Evolutionary conservation across 2,888 invertebrate genomes (phyloP).

Genomic region (Acleris cristana): DNA sequence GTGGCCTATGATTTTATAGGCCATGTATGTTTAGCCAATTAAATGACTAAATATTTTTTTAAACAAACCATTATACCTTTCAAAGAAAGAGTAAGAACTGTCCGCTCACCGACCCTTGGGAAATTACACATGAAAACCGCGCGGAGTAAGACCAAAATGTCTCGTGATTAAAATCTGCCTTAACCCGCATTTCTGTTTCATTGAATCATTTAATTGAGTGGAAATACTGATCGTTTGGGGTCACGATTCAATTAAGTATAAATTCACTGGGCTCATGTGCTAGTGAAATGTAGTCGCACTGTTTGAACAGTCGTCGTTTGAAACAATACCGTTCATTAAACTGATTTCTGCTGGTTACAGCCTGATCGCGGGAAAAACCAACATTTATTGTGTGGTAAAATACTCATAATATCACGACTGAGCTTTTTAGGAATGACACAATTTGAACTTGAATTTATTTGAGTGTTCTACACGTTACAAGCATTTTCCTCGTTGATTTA

Average conservation of each 20-base stretch:
- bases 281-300: constrained; percentile 43
- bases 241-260: constrained; percentile 57
- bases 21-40: no score
- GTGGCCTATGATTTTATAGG: no score
- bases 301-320: constrained; percentile 22
- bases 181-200: constrained; percentile 67
- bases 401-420: not conserved
- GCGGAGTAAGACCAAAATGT: constrained; percentile 56
- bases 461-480: no score
- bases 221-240: constrained; percentile 62
- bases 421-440: not conserved
- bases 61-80: not conserved
- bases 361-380: not conserved
- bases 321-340: constrained; percentile 25
- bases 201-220: constrained; percentile 72
- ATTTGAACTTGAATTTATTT: no score
- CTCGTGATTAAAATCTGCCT: constrained; percentile 73
- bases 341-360: constrained; percentile 2
- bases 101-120: constrained; percentile 51
- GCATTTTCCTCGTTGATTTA: no score
- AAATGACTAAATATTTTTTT: no score
- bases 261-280: constrained; percentile 53
- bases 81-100: constrained; percentile 3
- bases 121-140: constrained; percentile 70
- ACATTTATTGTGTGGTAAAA: not conserved